Percentiles rank a stretch among this genome's conserved stretches.
Conservation (phyloP, 2,888 invertebrate genomes). For the Protodeltote pygarga region DNA sequence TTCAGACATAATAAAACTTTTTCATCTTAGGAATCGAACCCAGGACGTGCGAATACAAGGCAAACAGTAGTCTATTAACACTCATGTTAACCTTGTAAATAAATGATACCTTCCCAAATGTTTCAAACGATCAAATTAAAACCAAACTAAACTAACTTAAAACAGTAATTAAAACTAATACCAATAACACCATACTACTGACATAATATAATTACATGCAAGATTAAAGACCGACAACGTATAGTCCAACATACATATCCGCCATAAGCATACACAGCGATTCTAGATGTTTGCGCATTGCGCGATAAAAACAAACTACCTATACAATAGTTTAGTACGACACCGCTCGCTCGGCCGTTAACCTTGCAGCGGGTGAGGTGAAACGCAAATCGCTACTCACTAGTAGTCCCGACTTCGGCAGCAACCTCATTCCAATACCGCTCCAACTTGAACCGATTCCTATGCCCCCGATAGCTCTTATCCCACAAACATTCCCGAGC, state of each 20-base stretch:
- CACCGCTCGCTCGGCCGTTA: conserved; percentile 54
- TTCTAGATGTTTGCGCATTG: conserved; percentile 14
- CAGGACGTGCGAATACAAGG: no score
- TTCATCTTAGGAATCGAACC: no score
- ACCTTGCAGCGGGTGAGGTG: conserved; percentile 54
- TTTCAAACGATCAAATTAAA: no score
- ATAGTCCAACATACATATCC: conserved; percentile 2
- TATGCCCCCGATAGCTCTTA: conserved; percentile 78
- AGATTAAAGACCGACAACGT: conserved; percentile 15
- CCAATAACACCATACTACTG: conserved; percentile 4
- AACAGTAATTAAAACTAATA: conserved; percentile 4
- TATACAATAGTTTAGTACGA: conserved; percentile 16
- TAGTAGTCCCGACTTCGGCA: conserved; percentile 78
- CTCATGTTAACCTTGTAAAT: no score
- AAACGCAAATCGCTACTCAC: conserved; percentile 71
- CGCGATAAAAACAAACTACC: conserved; percentile 40
- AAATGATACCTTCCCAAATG: no score
- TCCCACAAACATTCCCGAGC: conserved; percentile 83
- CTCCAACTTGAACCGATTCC: conserved; percentile 81
- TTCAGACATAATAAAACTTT: no score
- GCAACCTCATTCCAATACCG: conserved; percentile 84
- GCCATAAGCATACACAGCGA: conserved; percentile 1
- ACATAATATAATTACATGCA: conserved; percentile 12
- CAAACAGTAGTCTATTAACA: no score
- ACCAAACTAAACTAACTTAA: not conserved